Evolutionary conservation across 2,113 vertebrate genomes (phyloP).

Genomic region (Chionomys nivalis): DNA sequence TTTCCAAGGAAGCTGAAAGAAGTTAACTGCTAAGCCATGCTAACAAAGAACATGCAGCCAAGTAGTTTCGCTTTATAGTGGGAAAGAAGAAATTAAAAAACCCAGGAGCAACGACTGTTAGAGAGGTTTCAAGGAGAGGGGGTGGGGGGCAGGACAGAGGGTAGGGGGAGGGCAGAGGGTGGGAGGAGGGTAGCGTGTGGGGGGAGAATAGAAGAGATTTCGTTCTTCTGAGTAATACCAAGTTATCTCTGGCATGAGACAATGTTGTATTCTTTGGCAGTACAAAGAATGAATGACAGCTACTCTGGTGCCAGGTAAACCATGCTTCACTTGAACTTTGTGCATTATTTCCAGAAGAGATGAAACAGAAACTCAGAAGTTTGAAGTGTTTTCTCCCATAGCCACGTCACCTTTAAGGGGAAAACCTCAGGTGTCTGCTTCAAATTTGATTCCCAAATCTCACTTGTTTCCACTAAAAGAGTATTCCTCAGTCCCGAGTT

Average conservation of each 20-base stretch:
- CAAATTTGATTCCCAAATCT: neutral
- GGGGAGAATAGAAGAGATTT: neutral
- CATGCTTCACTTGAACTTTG: neutral
- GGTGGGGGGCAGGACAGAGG: neutral
- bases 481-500: conserved; percentile 27
- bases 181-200: no score
- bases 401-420: neutral
- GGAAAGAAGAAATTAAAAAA: conserved; percentile 56
- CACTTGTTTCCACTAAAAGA: conserved; percentile 4
- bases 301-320: neutral
- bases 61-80: conserved; percentile 36
- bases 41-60: conserved; percentile 11
- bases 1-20: conserved; percentile 53
- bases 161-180: no score
- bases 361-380: conserved; percentile 14
- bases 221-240: conserved; percentile 3
- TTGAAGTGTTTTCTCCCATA: conserved; percentile 5
- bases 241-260: conserved; percentile 9
- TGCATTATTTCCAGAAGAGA: conserved; percentile 1
- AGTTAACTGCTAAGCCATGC: conserved; percentile 60
- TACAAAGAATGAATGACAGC: neutral
- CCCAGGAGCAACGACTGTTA: neutral
- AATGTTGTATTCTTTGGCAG: neutral
- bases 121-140: neutral
- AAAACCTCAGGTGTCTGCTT: neutral